These are phyloP conservation scores for Drosophila mulleri DNA, from an alignment of 2,888 invertebrate genomes.

Conservation along the genomic window DNA sequence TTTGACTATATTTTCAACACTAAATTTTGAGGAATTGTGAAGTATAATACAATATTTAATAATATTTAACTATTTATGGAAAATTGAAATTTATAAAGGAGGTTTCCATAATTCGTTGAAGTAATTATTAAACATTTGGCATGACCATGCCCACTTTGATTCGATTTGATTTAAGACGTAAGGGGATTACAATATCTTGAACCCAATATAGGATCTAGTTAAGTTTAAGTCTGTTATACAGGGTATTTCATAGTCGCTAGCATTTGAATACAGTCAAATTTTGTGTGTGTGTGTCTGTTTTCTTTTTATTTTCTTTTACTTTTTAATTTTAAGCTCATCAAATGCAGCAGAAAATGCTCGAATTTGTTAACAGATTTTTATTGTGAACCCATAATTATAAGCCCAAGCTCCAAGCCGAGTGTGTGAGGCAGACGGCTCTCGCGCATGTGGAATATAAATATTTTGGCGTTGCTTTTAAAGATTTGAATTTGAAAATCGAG, in stretches of 20 bases:
- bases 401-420: background rate
- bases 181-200: background rate
- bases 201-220: background rate
- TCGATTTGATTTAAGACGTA: background rate
- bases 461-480: background rate
- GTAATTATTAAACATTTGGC: background rate
- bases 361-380: slow-evolving; percentile 26
- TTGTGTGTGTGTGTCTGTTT: no score
- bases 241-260: background rate
- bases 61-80: no score
- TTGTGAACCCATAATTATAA: slow-evolving; percentile 6
- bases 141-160: background rate
- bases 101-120: no score
- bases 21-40: background rate
- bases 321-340: slow-evolving; percentile 10
- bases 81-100: no score
- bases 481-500: background rate
- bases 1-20: background rate
- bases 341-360: slow-evolving; percentile 1
- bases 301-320: background rate
- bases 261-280: background rate
- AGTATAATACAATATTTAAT: no score
- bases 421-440: background rate
- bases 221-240: background rate
- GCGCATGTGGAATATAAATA: background rate